Evolutionary conservation across 2,888 invertebrate species (phyloP).

Genomic region (Parnassius mnemosyne): DNA sequence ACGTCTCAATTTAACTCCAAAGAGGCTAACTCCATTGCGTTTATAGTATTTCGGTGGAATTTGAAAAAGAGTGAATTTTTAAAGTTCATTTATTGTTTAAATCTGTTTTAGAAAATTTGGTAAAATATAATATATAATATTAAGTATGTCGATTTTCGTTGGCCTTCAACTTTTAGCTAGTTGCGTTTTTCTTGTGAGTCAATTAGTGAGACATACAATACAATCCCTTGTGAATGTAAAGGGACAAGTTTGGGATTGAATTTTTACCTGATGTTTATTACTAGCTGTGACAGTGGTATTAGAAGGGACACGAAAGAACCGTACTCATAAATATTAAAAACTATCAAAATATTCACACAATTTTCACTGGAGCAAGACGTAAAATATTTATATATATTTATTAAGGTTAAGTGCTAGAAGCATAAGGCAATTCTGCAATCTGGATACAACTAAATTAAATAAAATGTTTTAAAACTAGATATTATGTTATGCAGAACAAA

Average conservation of each 20-base stretch:
- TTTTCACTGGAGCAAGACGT: neutral
- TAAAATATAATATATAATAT: neutral
- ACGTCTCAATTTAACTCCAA: conserved; percentile 71
- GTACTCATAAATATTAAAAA: conserved; percentile 10
- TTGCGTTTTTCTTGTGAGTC: conserved; percentile 49
- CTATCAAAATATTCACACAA: neutral
- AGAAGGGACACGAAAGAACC: conserved; percentile 54
- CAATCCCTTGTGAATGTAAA: conserved; percentile 52
- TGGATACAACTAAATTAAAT: too few species aligned
- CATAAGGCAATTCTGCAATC: too few species aligned
- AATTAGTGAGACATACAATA: conserved; percentile 68
- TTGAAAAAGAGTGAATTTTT: conserved; percentile 12
- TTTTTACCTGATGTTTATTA: conserved; percentile 76
- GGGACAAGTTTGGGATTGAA: conserved; percentile 63
- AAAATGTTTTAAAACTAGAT: too few species aligned
- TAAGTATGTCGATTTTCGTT: conserved; percentile 55
- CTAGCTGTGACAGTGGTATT: conserved; percentile 68
- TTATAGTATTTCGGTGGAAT: conserved; percentile 46
- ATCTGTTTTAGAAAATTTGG: neutral
- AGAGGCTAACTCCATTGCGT: conserved; percentile 57
- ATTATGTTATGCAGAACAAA: too few species aligned
- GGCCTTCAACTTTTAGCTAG: conserved; percentile 32
- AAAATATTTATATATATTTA: too few species aligned
- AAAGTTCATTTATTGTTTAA: neutral
- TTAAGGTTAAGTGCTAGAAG: too few species aligned